Evolutionary conservation across 2,797 vertebrate genomes (phyloP).

Genomic region (Enoplosus armatus): DNA sequence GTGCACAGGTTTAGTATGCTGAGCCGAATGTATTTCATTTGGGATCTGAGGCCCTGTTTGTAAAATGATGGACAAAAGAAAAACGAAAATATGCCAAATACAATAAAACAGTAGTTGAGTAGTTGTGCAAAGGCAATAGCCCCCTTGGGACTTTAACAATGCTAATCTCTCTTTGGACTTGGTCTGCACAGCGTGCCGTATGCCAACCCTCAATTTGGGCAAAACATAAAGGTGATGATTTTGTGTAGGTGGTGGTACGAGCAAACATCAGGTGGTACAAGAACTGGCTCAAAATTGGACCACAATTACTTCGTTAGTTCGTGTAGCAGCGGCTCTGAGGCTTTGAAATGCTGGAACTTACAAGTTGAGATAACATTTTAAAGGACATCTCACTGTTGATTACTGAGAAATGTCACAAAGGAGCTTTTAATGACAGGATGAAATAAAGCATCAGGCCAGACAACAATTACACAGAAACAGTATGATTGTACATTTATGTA

Average conservation of each 20-base stretch:
- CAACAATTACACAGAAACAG: slow-evolving; percentile 65
- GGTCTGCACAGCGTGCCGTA: slow-evolving; percentile 37
- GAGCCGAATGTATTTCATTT: background rate
- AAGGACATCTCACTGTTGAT: slow-evolving; percentile 67
- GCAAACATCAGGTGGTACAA: slow-evolving; percentile 41
- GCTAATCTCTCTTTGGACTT: slow-evolving; percentile 36
- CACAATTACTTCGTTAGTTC: slow-evolving; percentile 49
- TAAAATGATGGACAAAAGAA: background rate
- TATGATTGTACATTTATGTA: slow-evolving; percentile 61
- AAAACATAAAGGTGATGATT: slow-evolving; percentile 61
- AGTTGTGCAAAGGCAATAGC: slow-evolving; percentile 36
- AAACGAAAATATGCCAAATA: slow-evolving; percentile 21
- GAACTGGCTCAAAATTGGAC: slow-evolving; percentile 41
- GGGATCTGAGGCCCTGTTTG: background rate
- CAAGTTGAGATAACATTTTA: slow-evolving; percentile 60
- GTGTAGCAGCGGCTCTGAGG: slow-evolving; percentile 33
- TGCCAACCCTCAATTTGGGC: slow-evolving; percentile 48
- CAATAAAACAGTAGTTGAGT: slow-evolving; percentile 33
- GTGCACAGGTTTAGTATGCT: slow-evolving; percentile 2
- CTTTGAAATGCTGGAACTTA: slow-evolving; percentile 57
- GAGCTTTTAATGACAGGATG: slow-evolving; percentile 61
- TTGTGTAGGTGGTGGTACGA: slow-evolving; percentile 45
- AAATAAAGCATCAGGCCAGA: slow-evolving; percentile 57
- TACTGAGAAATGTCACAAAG: slow-evolving; percentile 62
- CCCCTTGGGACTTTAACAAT: slow-evolving; percentile 9